Percentiles rank a stretch among this genome's conserved stretches.
Evolutionary conservation across 2,113 vertebrate species (phyloP).

Genomic region (Carollia perspicillata): DNA sequence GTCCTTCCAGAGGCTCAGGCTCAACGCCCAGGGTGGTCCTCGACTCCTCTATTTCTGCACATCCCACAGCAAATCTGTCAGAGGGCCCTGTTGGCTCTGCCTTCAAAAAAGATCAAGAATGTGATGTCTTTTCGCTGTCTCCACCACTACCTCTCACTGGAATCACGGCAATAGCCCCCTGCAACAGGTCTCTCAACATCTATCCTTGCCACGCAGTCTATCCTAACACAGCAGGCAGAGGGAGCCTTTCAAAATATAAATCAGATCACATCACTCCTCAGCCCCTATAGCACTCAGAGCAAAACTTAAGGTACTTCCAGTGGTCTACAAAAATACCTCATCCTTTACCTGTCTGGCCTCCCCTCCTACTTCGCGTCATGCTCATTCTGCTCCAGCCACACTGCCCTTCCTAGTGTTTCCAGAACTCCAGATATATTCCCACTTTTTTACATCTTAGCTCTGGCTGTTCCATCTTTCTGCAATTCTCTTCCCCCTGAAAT

Average conservation of each 20-base stretch:
- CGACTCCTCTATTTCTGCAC: not conserved
- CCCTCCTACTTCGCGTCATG: not conserved
- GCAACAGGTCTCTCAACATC: not conserved
- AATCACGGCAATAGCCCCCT: not conserved
- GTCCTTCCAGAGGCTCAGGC: not conserved
- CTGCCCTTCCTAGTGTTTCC: not conserved
- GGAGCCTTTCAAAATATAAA: not conserved
- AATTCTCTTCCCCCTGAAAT: not conserved
- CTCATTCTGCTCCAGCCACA: not conserved
- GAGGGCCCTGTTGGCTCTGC: not conserved
- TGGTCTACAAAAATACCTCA: accelerated
- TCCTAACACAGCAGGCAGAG: not conserved
- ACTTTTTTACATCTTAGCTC: not conserved
- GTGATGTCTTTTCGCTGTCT: not conserved
- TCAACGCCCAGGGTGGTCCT: not conserved
- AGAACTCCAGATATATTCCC: not conserved
- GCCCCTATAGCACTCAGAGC: not conserved
- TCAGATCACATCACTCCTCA: not conserved
- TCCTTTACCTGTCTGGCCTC: not conserved
- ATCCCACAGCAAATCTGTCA: not conserved
- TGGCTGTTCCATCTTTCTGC: not conserved
- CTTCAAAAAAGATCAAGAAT: not conserved
- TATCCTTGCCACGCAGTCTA: not conserved
- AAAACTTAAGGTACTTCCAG: not conserved
- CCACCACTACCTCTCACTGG: accelerated